Evolutionary conservation across 2,797 vertebrate genomes (phyloP).

Genomic region (Gallinago solitaria): DNA sequence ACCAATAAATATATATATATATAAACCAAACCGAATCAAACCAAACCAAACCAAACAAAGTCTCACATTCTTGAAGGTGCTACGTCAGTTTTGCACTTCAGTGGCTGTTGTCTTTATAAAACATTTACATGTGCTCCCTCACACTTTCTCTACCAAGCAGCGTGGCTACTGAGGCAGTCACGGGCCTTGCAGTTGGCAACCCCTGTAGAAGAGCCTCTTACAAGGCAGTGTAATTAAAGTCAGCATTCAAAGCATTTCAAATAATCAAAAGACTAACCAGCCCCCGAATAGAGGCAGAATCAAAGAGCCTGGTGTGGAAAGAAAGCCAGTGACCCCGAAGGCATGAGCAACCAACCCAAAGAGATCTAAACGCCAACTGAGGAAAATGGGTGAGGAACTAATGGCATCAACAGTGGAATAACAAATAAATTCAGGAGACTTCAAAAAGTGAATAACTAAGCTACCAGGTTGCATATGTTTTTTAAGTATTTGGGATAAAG

Average conservation of each 20-base stretch:
- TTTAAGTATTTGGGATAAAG: not conserved
- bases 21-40: not conserved
- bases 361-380: not conserved
- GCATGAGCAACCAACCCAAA: slow-evolving; percentile 11
- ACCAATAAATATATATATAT: not conserved
- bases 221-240: not conserved
- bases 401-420: not conserved
- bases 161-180: not conserved
- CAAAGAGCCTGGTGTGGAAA: slow-evolving; percentile 19
- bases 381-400: not conserved
- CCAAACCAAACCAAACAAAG: not conserved
- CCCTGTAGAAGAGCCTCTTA: not conserved
- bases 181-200: not conserved
- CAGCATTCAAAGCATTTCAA: slow-evolving; percentile 29
- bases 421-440: not conserved
- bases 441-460: not conserved
- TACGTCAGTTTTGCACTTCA: not conserved
- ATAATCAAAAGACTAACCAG: slow-evolving; percentile 8
- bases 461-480: not conserved
- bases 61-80: not conserved
- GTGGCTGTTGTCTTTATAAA: not conserved
- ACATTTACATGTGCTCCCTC: not conserved
- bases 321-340: slow-evolving; percentile 21
- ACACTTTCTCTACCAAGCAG: not conserved
- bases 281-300: not conserved